phyloP scores from a whole-genome alignment of 2,888 invertebrate species.

The Papilio demoleus region DNA sequence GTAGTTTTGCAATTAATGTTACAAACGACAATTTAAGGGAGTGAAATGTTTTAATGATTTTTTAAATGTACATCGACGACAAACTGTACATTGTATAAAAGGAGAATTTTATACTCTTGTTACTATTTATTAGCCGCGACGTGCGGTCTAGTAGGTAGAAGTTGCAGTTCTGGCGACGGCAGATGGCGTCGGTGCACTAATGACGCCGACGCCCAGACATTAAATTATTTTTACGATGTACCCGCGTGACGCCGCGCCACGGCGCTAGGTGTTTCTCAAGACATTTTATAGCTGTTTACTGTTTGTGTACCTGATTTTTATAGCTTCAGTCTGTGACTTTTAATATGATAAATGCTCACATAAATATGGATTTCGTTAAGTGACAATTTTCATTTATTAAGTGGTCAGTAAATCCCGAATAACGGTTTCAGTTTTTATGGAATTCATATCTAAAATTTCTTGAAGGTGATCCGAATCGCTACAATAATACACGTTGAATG shows the following conservation, averaged over 20 bases:
- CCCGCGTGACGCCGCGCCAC: conserved; percentile 57
- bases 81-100: not conserved
- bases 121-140: conserved; percentile 20
- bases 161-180: conserved; percentile 50
- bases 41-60: too few species aligned
- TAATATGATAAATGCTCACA: conserved; percentile 27
- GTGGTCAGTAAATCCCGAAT: conserved; percentile 5
- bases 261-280: conserved; percentile 42
- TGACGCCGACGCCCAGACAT: conserved; percentile 67
- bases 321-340: conserved; percentile 34
- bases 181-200: conserved; percentile 71
- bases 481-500: not conserved
- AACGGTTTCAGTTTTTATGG: not conserved
- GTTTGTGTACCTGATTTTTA: conserved; percentile 41
- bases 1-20: too few species aligned
- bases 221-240: conserved; percentile 80
- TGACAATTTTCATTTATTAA: conserved; percentile 19
- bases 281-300: conserved; percentile 41
- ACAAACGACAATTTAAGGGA: too few species aligned
- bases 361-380: conserved; percentile 26
- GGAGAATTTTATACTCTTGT: not conserved
- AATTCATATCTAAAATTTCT: not conserved
- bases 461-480: not conserved
- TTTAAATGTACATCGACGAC: not conserved
- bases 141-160: conserved; percentile 19